These are phyloP conservation scores for Cepphus grylle DNA, from an alignment of 2,113 vertebrate genomes.

Conservation along the genomic window DNA sequence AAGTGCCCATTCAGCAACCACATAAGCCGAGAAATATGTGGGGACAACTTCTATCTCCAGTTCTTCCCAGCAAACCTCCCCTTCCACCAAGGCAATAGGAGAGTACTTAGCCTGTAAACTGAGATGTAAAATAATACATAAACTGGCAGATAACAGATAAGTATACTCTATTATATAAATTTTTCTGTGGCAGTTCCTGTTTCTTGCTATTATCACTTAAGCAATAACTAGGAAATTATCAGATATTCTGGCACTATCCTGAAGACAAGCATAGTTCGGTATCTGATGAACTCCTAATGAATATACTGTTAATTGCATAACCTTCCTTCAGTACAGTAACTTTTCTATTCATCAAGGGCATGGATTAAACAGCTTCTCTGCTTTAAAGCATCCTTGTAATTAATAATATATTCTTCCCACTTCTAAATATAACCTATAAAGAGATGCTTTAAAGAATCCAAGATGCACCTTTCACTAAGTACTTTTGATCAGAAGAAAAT, in stretches of 20 bases:
- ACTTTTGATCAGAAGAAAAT: conserved; percentile 50
- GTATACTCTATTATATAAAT: background rate
- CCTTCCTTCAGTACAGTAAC: conserved; percentile 56
- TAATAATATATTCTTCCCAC: conserved; percentile 75
- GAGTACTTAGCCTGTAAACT: background rate
- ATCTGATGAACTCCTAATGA: conserved; percentile 68
- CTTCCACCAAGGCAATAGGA: background rate
- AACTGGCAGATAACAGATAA: background rate
- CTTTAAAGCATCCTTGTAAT: conserved; percentile 73
- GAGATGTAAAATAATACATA: background rate
- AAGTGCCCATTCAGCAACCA: background rate
- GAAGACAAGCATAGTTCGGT: background rate
- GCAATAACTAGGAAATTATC: background rate
- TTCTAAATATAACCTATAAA: conserved; percentile 78
- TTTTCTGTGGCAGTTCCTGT: background rate
- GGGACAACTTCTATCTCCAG: background rate
- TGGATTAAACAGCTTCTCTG: conserved; percentile 69
- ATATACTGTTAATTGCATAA: conserved; percentile 71
- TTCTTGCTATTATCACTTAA: background rate
- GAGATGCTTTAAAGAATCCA: conserved; percentile 65
- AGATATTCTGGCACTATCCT: background rate
- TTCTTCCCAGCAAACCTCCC: background rate
- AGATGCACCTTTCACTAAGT: conserved; percentile 48
- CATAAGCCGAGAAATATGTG: background rate
- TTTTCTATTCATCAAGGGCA: conserved; percentile 71